phyloP scores from a whole-genome alignment of 92 coral and sea anemone species.

The Actinernus sp. region DNA sequence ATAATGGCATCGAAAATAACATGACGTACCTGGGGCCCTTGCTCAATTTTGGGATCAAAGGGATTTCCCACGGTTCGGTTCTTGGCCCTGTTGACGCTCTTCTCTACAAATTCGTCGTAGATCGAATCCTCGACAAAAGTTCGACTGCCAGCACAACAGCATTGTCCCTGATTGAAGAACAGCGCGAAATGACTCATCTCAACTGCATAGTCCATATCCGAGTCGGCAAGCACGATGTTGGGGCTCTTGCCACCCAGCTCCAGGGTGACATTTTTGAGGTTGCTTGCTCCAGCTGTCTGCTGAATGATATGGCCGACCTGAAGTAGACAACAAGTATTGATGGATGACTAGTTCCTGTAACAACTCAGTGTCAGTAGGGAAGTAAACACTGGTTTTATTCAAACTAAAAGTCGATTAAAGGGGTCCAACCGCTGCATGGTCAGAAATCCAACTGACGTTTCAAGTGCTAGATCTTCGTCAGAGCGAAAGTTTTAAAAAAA shows the following conservation, averaged over 20 bases:
- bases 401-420: too few relatives aligned
- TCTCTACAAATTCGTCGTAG: conserved; percentile 94
- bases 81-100: conserved; percentile 87
- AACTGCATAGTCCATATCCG: conserved; percentile 87
- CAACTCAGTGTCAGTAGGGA: too few relatives aligned
- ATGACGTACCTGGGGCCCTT: conserved; percentile 91
- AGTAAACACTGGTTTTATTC: too few relatives aligned
- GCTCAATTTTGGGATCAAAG: conserved; percentile 81
- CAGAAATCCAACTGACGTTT: too few relatives aligned
- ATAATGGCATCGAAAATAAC: neutral
- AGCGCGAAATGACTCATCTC: conserved; percentile 85
- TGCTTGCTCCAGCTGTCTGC: conserved; percentile 88
- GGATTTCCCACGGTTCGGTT: conserved; percentile 91
- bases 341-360: too few relatives aligned
- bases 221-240: conserved; percentile 90
- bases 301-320: conserved; percentile 93
- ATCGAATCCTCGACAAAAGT: conserved; percentile 91
- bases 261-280: conserved; percentile 92
- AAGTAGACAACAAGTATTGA: too few relatives aligned
- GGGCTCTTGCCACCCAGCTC: conserved; percentile 99
- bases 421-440: too few relatives aligned
- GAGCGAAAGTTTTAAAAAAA: too few relatives aligned
- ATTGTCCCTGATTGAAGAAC: conserved; percentile 97
- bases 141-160: conserved; percentile 96
- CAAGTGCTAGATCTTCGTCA: too few relatives aligned